Evolutionary conservation across 2,888 invertebrate species (phyloP), one percentile per base, ranked within the genome.

Genomic region (Philonicus albiceps): DNA sequence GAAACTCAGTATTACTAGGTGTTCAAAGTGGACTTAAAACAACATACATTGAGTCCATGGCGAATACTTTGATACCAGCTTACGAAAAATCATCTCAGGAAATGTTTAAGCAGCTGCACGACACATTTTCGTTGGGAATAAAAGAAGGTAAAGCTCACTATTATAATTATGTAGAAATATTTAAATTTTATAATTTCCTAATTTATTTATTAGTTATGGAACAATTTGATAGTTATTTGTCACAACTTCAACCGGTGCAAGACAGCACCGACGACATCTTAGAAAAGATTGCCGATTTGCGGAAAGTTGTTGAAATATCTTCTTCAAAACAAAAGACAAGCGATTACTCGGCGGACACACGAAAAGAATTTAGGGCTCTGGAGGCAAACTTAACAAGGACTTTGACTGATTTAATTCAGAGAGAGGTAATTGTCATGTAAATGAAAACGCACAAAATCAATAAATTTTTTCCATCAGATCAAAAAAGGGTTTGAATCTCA

Each of bases 31-130:
- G 95, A 88, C 94, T 97, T 85, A 96, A 97, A 89, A 94, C 94
- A 19, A 95, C 96, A 16, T 97, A 97, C 91, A 95, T 95, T 88
- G 96, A 97, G 86, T 94, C 96, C 34, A 95, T 98, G 90, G 93
- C 95, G 74, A 95, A 95, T 88, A 94, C 95, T 88, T 93, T 98
- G 75, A 93, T 98, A 90, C 98, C 98, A 3, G 95, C 96, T 43
- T 96, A 98, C 94, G 98, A 98, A 91, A 96, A 96, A 91, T 95
- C 97, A 86, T 96, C 96, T 89, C 95, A 96, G 90, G 95, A 95
- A 90, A 96, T 99, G 94, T 98, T 98, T 91, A 94, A 95, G 75
- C 98, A 99, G 92, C 94, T 99, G 86, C 97, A 98, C 91, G 96
- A 96, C 83, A 95, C 96, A 22, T 99, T 98, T 93, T 95, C 96